Evolutionary conservation across 1,140 invertebrate species (phyloP), one percentile per base, ranked within the genome.

Genomic region (Procambarus virginalis): DNA sequence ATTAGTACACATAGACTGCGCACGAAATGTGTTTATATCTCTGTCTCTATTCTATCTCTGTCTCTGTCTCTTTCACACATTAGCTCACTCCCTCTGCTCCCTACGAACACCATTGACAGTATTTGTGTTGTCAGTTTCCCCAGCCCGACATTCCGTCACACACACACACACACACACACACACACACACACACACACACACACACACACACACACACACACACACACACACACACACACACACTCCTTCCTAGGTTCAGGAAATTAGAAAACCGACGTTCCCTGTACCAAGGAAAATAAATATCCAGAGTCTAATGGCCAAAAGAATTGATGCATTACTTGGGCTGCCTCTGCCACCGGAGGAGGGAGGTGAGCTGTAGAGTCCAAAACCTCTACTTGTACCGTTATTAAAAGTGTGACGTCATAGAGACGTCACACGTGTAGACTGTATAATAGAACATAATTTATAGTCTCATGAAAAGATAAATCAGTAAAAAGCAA

Each of bases 321-420:
- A 89, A 84, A 89, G 88, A 89, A 89, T 89, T 84, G 88, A 89
- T 89, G 81, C 82, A 89, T 89, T 79, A 84, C 81, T n/a, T 34
- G 20, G 14, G 64, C n/a, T 73, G 64, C 82, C 68, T 34, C 48
- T 84, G 68, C 51, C 75, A 84, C 48, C 46, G 64, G 68, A 68
- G 75, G 75, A 84, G 48, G 22, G 82, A 58, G 55, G 78, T 51
- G 49, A 34, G 34, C 34, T 34, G 34, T 34, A 34, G 34, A 34
- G 34, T 34, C 34, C 34, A 34, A 34, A 34, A 34, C 34, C 34
- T 34, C 34, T 34, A 34, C 34, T 34, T 34, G 34, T 34, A 34
- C 34, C 34, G 34, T 34, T 34, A 34, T 34, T 34, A 34, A 34
- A 34, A 34, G 34, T 34, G 34, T 34, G 34, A 34, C 0, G 34